Evolutionary conservation across 2,797 vertebrate species (phyloP).

Genomic region (Semaprochilodus insignis): DNA sequence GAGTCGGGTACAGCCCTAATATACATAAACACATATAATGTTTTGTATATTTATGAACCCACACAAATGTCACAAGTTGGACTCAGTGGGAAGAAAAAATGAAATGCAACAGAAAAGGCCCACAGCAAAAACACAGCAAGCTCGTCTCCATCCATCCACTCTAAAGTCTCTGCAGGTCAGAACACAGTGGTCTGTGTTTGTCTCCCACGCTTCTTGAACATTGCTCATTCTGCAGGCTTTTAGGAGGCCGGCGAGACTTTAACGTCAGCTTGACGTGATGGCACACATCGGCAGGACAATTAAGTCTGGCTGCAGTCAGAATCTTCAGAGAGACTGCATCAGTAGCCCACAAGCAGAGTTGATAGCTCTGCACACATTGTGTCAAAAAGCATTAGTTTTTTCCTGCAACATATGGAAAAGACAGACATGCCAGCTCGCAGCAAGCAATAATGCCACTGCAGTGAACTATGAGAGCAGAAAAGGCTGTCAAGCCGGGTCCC

Average conservation of each 20-base stretch:
- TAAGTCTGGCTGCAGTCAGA: constrained; percentile 55
- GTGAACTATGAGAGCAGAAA: constrained; percentile 7
- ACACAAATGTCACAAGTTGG: not conserved
- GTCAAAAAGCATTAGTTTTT: constrained; percentile 45
- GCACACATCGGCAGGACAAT: constrained; percentile 44
- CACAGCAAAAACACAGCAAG: not conserved
- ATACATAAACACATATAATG: no score
- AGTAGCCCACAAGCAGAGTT: constrained; percentile 15
- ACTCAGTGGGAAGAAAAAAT: not conserved
- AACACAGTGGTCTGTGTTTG: not conserved
- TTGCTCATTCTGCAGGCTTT: constrained; percentile 22
- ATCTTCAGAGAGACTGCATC: constrained; percentile 31
- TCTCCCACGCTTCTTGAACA: constrained; percentile 7
- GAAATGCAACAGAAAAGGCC: not conserved
- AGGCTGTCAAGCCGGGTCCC: constrained; percentile 38
- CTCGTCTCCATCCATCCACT: not conserved
- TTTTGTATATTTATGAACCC: no score
- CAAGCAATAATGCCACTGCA: constrained; percentile 16
- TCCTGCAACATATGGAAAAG: constrained; percentile 9
- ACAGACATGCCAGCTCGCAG: constrained; percentile 2
- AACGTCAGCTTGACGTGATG: constrained; percentile 29
- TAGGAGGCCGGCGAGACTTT: constrained; percentile 29
- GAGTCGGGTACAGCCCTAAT: no score
- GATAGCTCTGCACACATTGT: constrained; percentile 36
- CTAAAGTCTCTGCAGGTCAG: not conserved